phyloP scores from a whole-genome alignment of 2,888 invertebrate genomes.

The Parnassius mnemosyne region DNA sequence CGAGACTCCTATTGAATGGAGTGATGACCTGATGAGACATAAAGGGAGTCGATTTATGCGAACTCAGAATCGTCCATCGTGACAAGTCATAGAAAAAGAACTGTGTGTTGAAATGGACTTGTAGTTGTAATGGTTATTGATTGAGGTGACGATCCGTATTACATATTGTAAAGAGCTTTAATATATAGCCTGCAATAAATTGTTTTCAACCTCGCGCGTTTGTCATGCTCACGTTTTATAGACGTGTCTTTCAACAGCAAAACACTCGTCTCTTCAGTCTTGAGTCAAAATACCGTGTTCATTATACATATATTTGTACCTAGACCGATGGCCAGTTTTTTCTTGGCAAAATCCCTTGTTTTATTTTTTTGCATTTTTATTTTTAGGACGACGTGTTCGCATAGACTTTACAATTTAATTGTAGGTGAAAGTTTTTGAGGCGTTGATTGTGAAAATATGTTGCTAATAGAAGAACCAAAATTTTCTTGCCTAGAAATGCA shows the following conservation, averaged over 20 bases:
- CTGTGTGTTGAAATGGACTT: no score
- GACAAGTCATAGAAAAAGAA: no score
- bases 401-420: slow-evolving; percentile 35
- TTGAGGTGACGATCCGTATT: not conserved
- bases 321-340: slow-evolving; percentile 33
- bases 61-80: no score
- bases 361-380: slow-evolving; percentile 34
- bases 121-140: not conserved
- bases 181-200: slow-evolving; percentile 24
- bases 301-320: slow-evolving; percentile 20
- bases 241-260: slow-evolving; percentile 42
- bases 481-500: slow-evolving; percentile 7
- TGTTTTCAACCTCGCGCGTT: slow-evolving; percentile 32
- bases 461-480: slow-evolving; percentile 4
- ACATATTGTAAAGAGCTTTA: not conserved
- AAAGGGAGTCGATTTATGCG: no score
- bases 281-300: slow-evolving; percentile 26
- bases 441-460: slow-evolving; percentile 13
- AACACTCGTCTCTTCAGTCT: slow-evolving; percentile 28
- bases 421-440: slow-evolving; percentile 25
- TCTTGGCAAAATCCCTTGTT: slow-evolving; percentile 40
- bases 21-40: no score
- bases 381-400: slow-evolving; percentile 34
- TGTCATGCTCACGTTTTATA: slow-evolving; percentile 43
- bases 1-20: no score